phyloP scores from a whole-genome alignment of 1,140 invertebrate species.

The Rhopalosiphum maidis region DNA sequence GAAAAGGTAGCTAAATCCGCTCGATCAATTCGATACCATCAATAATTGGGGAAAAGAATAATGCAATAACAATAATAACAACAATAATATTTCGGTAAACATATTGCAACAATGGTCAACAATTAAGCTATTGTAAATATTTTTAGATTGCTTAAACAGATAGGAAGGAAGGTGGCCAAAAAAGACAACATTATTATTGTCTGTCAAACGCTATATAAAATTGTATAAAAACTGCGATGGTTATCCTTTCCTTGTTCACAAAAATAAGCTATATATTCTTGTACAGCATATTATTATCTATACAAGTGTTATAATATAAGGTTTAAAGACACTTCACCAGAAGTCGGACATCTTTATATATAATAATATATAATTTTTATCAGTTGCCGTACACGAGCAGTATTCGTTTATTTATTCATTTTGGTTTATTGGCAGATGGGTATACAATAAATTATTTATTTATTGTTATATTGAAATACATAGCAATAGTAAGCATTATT shows the following conservation, averaged over 20 bases:
- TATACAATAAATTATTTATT: not conserved
- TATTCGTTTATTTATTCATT: not conserved
- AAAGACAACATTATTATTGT: not conserved
- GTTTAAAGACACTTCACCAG: not conserved
- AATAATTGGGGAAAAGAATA: not conserved
- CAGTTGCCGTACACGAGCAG: not conserved
- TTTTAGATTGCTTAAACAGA: conserved; percentile 5
- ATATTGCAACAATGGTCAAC: conserved; percentile 7
- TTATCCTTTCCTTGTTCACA: conserved; percentile 3
- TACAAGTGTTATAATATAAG: not conserved
- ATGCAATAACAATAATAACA: conserved; percentile 7
- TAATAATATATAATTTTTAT: not conserved
- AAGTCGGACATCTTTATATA: not conserved
- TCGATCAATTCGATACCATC: conserved; percentile 47
- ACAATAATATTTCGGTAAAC: conserved; percentile 61
- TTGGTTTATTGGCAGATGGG: not conserved
- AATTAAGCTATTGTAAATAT: conserved; percentile 41
- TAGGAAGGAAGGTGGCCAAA: not conserved
- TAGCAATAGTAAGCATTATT: not conserved
- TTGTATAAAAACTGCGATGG: conserved; percentile 1
- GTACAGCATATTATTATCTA: conserved; percentile 33
- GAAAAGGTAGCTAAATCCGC: conserved; percentile 47
- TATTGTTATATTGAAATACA: not conserved
- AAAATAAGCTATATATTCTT: conserved; percentile 12
- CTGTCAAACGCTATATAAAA: not conserved